These are phyloP conservation scores for Bombyx mori DNA, from an alignment of 1,140 invertebrate species.

Conservation along the genomic window ASM3026992v2 NC_085116.1:5672501-5673000, in stretches of 20 bases:
- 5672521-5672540: too few species aligned
- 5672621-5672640: not conserved
- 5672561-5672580: too few species aligned
- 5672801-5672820: constrained; percentile 73
- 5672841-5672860: constrained; percentile 56
- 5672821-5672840: constrained; percentile 70
- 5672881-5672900: constrained; percentile 75
- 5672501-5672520: too few species aligned
- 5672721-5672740: constrained; percentile 74
- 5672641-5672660: not conserved
- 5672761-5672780: constrained; percentile 74
- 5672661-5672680: constrained; percentile 33
- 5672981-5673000: too few species aligned
- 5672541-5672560: too few species aligned
- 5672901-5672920: constrained; percentile 49
- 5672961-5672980: too few species aligned
- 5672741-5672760: constrained; percentile 72
- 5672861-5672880: constrained; percentile 74
- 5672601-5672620: too few species aligned
- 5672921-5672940: too few species aligned
- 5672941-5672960: too few species aligned
- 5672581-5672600: too few species aligned
- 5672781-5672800: constrained; percentile 74
- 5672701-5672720: constrained; percentile 73
- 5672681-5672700: constrained; percentile 74